These are phyloP conservation scores for Phymatocera aterrima DNA, from an alignment of 2,888 invertebrate genomes.

Conservation along the genomic window DNA sequence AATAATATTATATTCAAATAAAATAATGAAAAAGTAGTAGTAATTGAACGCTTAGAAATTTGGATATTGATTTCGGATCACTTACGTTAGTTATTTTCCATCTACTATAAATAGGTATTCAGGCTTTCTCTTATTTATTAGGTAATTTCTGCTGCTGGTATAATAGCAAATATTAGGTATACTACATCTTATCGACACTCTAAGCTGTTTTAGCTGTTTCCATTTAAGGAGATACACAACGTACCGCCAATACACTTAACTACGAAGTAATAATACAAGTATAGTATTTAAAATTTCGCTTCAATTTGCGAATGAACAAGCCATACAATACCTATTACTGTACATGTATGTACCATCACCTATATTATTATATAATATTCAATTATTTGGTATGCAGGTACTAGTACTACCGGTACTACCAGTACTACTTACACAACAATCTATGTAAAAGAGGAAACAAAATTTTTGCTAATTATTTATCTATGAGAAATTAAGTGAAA, in stretches of 20 bases:
- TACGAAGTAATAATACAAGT: too few relatives aligned
- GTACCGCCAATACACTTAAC: too few relatives aligned
- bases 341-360: too few relatives aligned
- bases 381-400: constrained; percentile 40
- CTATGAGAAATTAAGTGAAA: constrained; percentile 29
- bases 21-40: neutral
- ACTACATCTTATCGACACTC: too few relatives aligned
- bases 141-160: too few relatives aligned
- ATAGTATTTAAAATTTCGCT: neutral
- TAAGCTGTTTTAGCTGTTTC: too few relatives aligned
- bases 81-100: neutral
- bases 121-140: constrained; percentile 18
- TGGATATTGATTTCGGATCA: neutral
- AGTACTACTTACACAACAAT: too few relatives aligned
- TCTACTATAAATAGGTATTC: constrained; percentile 1
- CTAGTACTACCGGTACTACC: too few relatives aligned
- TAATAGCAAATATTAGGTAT: too few relatives aligned
- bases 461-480: constrained; percentile 42
- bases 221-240: too few relatives aligned
- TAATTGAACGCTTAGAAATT: constrained; percentile 6
- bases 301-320: constrained; percentile 20
- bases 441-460: constrained; percentile 39
- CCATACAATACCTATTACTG: too few relatives aligned
- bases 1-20: too few relatives aligned
- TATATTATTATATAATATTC: neutral